Conservation (phyloP, 2,797 vertebrate species). For the Ceyx erithaca region DNA sequence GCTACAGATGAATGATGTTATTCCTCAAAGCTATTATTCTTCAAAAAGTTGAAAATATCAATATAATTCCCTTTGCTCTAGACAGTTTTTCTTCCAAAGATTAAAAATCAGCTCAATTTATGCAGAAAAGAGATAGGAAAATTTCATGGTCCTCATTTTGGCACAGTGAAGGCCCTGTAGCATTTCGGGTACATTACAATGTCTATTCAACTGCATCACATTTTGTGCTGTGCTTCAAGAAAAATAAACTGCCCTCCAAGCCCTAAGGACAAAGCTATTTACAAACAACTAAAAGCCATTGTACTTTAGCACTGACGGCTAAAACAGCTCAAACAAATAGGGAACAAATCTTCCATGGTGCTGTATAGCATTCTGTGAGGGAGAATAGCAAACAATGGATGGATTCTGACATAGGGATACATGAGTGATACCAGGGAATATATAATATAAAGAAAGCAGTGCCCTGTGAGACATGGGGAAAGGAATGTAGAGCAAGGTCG, state of each 20-base stretch:
- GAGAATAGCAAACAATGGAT: not conserved
- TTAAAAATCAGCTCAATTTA: conserved; percentile 45
- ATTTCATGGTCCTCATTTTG: conserved; percentile 26
- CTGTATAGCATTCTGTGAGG: not conserved
- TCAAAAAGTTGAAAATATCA: conserved; percentile 19
- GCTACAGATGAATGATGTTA: not conserved
- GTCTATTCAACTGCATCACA: conserved; percentile 36
- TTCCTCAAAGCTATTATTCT: conserved; percentile 26
- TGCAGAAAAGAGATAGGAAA: conserved; percentile 10
- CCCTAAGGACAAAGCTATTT: conserved; percentile 57
- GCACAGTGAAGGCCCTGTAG: not conserved
- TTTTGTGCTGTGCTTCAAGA: conserved; percentile 63
- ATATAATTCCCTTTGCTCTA: conserved; percentile 3
- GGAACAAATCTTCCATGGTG: not conserved
- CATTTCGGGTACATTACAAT: conserved; percentile 29
- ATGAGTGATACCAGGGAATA: not conserved
- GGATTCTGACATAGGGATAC: not conserved
- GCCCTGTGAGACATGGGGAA: not conserved
- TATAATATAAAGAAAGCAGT: not conserved
- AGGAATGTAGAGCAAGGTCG: not conserved
- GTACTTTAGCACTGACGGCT: not conserved
- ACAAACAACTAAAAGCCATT: conserved; percentile 46
- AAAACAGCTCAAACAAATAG: conserved; percentile 40
- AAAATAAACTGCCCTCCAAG: conserved; percentile 50
- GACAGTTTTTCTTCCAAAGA: conserved; percentile 15